phyloP scores from a whole-genome alignment of 2,113 vertebrate species.

The Embiotoca jacksoni region DNA sequence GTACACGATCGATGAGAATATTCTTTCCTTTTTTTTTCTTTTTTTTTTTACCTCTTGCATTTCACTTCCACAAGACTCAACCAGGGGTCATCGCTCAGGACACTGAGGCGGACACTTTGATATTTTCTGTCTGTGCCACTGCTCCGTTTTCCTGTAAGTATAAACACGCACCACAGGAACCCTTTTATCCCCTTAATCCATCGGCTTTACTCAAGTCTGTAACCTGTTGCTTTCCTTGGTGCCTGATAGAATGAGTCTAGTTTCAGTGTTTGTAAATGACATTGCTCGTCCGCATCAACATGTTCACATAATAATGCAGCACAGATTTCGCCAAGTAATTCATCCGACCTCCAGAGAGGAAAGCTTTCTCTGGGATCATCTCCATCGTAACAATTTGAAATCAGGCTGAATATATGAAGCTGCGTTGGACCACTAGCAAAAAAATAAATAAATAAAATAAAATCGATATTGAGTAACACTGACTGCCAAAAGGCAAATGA shows the following conservation, averaged over 20 bases:
- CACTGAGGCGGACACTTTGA: too few species aligned
- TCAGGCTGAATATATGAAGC: background rate
- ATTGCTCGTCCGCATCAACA: background rate
- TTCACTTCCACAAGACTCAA: too few species aligned
- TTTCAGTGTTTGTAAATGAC: background rate
- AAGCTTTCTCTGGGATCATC: background rate
- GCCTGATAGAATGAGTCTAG: background rate
- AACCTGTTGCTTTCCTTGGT: background rate
- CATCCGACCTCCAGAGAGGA: conserved; percentile 5
- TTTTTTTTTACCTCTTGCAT: too few species aligned
- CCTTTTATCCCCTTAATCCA: background rate
- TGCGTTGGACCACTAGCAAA: background rate
- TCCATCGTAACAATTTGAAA: background rate
- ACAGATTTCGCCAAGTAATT: background rate
- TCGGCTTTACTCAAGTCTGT: background rate
- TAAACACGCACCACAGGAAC: background rate
- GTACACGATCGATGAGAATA: too few species aligned
- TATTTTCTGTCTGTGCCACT: too few species aligned
- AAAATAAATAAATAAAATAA: background rate
- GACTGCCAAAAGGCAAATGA: conserved; percentile 7
- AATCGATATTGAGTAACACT: background rate
- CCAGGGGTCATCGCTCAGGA: too few species aligned
- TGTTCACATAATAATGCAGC: background rate
- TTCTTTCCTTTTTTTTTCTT: too few species aligned
- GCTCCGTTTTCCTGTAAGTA: too few species aligned